Evolutionary conservation across 2,888 invertebrate species (phyloP).

Genomic region (Horisme vitalbata): DNA sequence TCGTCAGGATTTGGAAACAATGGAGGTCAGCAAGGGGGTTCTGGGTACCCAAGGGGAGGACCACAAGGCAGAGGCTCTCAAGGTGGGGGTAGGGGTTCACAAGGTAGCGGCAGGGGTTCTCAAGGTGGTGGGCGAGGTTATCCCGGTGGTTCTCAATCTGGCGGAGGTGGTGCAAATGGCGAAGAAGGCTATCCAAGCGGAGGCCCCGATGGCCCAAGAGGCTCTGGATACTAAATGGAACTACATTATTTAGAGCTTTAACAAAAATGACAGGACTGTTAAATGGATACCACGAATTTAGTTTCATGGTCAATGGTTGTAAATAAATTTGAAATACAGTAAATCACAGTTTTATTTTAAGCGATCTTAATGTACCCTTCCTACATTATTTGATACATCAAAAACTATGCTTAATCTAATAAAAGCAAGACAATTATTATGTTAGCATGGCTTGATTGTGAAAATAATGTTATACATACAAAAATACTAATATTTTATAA

Average conservation of each 20-base stretch:
- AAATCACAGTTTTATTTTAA: conserved; percentile 21
- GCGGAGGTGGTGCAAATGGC: conserved; percentile 33
- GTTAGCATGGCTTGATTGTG: not conserved
- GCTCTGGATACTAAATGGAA: conserved; percentile 65
- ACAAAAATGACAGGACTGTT: conserved; percentile 14
- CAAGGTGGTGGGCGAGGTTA: conserved; percentile 39
- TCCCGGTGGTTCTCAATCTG: conserved; percentile 34
- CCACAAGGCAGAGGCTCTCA: conserved; percentile 40
- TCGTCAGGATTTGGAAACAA: conserved; percentile 30
- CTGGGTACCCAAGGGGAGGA: conserved; percentile 47
- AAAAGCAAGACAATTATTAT: not conserved
- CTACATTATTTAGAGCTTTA: not conserved
- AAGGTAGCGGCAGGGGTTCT: conserved; percentile 54
- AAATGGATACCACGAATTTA: conserved; percentile 5
- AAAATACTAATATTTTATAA: too few relatives aligned
- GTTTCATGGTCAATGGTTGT: conserved; percentile 14
- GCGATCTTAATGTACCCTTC: not conserved
- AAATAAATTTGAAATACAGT: conserved; percentile 22
- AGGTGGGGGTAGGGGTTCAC: conserved; percentile 60
- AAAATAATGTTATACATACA: not conserved
- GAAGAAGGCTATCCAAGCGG: conserved; percentile 69
- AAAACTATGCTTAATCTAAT: not conserved
- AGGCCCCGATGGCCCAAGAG: conserved; percentile 65
- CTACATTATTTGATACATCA: not conserved
- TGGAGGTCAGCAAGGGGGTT: conserved; percentile 28